These are phyloP conservation scores for Peromyscus polionotus DNA, from an alignment of 2,113 vertebrate species.

Conservation along the genomic window DNA sequence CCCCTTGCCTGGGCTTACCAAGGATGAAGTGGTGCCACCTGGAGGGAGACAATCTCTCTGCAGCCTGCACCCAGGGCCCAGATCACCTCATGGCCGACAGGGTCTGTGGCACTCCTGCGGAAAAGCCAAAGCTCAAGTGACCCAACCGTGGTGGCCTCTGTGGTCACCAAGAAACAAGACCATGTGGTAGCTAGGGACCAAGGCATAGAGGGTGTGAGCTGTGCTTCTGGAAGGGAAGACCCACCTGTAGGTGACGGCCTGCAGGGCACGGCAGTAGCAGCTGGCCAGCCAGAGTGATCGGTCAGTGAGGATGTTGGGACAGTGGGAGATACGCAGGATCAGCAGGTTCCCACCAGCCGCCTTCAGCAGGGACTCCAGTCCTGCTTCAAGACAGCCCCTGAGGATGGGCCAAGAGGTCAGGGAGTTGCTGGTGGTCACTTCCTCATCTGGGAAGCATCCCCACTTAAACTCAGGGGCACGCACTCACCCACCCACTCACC, in stretches of 20 bases:
- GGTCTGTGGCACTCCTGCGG: conserved; percentile 96
- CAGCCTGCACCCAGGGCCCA: conserved; percentile 99
- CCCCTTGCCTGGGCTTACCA: conserved; percentile 89
- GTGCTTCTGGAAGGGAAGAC: background rate
- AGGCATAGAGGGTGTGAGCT: background rate
- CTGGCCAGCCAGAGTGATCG: conserved; percentile 99
- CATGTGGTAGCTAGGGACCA: background rate
- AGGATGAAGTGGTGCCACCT: conserved; percentile 97
- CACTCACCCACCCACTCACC: background rate
- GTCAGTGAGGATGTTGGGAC: conserved; percentile 98
- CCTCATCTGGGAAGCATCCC: background rate
- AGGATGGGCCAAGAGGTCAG: background rate
- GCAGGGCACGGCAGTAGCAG: conserved; percentile 98
- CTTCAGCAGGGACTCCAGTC: conserved; percentile 97
- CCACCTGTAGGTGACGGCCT: conserved; percentile 98
- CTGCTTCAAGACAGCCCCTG: conserved; percentile 97
- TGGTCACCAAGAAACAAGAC: background rate
- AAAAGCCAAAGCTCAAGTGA: conserved; percentile 57
- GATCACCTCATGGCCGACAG: conserved; percentile 98
- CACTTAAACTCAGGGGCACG: background rate
- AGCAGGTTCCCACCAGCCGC: conserved; percentile 96
- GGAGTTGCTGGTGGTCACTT: background rate
- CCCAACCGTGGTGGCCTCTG: background rate
- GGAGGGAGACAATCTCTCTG: conserved; percentile 99
- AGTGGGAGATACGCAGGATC: conserved; percentile 98